phyloP scores from a whole-genome alignment of 2,797 vertebrate genomes.

The Sebastes flavidus region DNA sequence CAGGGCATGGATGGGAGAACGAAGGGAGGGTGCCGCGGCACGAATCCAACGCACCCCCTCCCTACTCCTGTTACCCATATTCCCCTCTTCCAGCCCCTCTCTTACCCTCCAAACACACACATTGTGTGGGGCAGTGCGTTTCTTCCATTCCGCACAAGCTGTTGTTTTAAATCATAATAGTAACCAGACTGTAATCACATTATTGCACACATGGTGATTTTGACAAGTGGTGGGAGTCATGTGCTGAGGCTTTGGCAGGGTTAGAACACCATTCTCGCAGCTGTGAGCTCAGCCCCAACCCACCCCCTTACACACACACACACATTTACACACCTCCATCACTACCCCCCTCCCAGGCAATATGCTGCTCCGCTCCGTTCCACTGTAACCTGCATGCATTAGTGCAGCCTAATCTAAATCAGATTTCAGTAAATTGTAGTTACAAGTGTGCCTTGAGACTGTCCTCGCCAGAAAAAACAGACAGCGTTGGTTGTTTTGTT shows the following conservation, averaged over 20 bases:
- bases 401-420: slow-evolving; percentile 71
- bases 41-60: slow-evolving; percentile 66
- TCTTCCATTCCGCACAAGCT: slow-evolving; percentile 90
- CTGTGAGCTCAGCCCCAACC: slow-evolving; percentile 85
- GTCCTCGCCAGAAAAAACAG: slow-evolving; percentile 11
- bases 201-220: slow-evolving; percentile 97
- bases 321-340: slow-evolving; percentile 61
- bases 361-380: slow-evolving; percentile 78
- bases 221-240: slow-evolving; percentile 92
- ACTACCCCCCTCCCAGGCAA: slow-evolving; percentile 76
- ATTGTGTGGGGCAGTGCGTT: slow-evolving; percentile 81
- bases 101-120: slow-evolving; percentile 44
- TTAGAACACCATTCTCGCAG: slow-evolving; percentile 91
- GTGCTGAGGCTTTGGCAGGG: slow-evolving; percentile 96
- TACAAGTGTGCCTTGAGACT: slow-evolving; percentile 55
- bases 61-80: slow-evolving; percentile 42
- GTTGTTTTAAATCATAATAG: slow-evolving; percentile 99
- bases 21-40: slow-evolving; percentile 39
- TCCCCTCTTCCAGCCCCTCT: slow-evolving; percentile 32
- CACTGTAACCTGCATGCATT: slow-evolving; percentile 71
- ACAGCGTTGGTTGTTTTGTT: slow-evolving; percentile 41
- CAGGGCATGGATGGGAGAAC: slow-evolving; percentile 58
- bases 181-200: slow-evolving; percentile 98
- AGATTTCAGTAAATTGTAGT: slow-evolving; percentile 68
- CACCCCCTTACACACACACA: slow-evolving; percentile 13